Base-by-base conservation (phyloP, 1,140 invertebrate species). In the Paraescarpia echinospica region DNA sequence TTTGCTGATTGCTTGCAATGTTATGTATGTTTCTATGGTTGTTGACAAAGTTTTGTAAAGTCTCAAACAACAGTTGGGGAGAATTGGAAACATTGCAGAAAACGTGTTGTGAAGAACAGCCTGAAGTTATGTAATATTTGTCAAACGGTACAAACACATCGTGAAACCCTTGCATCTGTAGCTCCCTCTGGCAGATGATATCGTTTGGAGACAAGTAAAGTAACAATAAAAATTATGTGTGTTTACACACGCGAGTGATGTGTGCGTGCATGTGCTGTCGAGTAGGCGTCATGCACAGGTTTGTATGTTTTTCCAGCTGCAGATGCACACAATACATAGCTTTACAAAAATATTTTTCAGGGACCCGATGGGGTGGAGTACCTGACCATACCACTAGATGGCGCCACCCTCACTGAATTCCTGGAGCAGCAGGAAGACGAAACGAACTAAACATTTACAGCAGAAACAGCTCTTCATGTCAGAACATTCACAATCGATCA, bases 331-430 rank as follows among this genome's bases (percentile, higher is more conserved):
- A n/a, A 51, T 33, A 22, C 88, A 91, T 8, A 35, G 90, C 22
- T 77, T 77, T 77, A 18, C 59, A 14, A 18, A 77, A 77, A 14
- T 77, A 77, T 77, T 77, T 77, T 77, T 2, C 27, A 77, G 59
- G 59, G 59, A 77, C 59, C 59, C 22, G 98, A 98, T 96, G 98
- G 98, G 51, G 97, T 97, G 90, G 98, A 99, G 95, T 97, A 98
- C 94, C 96, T 99, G 18, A 94, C 97, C 6, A 98, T 99, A 95
- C 98, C 98, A 12, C 97, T 98, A 88, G 97, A 98, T 94, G 97
- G 97, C 94, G 94, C 95, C 34, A 96, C 98, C 33, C 95, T 99
- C 89, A 97, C 97, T 95, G 97, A 98, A 94, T 99, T 99, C 96
- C 91, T 96, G 18, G 95, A 96, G 89, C 95, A 96, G 93, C 95